Evolutionary conservation across 2,888 invertebrate species (phyloP), one percentile per base, ranked within the genome.

Genomic region (Odontomyia ornata): DNA sequence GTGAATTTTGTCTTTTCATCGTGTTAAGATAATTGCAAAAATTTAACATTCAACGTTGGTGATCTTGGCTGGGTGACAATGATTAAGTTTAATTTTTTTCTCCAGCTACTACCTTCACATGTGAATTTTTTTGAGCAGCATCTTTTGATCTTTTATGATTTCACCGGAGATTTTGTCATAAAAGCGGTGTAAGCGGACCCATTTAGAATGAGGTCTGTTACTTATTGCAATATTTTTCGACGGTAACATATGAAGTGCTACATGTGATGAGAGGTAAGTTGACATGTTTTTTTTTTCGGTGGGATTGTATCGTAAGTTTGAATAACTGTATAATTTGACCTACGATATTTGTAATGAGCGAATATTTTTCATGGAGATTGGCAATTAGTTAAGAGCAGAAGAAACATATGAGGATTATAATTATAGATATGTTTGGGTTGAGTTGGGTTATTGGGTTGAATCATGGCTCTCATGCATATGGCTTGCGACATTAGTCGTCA

Each of bases 121-220:
- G 36, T 36, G 36, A 36, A 60, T 25, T 60, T 7, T 43, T 43
- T 52, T 52, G 4, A n/a, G 7, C 52, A 52, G 36, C 36, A 36
- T 36, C 36, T 9, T 5, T 9, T 36, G 36, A 36, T 36, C 36
- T 36, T 15, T 4, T 4, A 52, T 11, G 69, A 69, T 69, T 69
- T 69, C 69, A 69, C 69, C 69, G 60, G 69, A 47, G 27, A 69
- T 47, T 69, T 69, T 23, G 69, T 46, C 69, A 47, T 69, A 69
- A 69, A 69, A 69, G 60, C 73, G 73, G 73, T 73, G 30, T 73
- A 73, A 30, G 73, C 60, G 60, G 73, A 73, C 73, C 73, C 73
- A 73, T 73, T 73, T 73, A 73, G 73, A 69, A 69, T 69, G 69
- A 47, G 46, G 69, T 47, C 69, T 69, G 69, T 69, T 69, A 69